These are phyloP conservation scores for Aplysina aerophoba DNA, from an alignment of 37 sponge, comb jelly and placozoan species.

Conservation along the genomic window DNA sequence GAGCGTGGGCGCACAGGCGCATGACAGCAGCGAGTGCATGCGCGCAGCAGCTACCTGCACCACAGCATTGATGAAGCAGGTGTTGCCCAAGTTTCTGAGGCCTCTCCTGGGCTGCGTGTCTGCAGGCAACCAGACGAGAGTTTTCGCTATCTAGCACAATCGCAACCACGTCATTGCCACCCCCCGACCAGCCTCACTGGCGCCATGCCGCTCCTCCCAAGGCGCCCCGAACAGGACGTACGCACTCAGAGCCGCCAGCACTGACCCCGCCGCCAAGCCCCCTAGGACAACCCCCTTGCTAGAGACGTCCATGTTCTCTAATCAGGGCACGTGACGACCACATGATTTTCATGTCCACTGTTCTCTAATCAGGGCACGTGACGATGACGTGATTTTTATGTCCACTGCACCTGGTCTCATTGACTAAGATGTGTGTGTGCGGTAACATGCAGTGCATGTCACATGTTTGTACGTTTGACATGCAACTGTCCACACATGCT, in stretches of 20 bases:
- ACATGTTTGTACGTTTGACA: too few relatives aligned
- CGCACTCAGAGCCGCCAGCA: neutral
- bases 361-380: too few relatives aligned
- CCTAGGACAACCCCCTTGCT: neutral
- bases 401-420: too few relatives aligned
- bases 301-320: neutral
- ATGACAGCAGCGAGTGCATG: neutral
- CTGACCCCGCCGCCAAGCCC: conserved; percentile 3
- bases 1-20: too few relatives aligned
- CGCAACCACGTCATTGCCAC: neutral
- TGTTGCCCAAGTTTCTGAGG: conserved; percentile 75
- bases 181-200: neutral
- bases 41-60: conserved; percentile 57
- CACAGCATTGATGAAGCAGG: conserved; percentile 79
- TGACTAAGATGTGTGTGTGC: too few relatives aligned
- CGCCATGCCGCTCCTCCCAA: neutral
- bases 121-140: neutral
- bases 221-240: conserved; percentile 16
- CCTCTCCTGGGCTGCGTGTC: conserved; percentile 12
- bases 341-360: neutral
- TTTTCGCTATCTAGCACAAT: too few relatives aligned
- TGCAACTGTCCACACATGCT: too few relatives aligned
- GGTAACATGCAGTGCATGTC: too few relatives aligned
- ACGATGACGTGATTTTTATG: too few relatives aligned
- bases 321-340: neutral